A percentile compares a stretch with the other conserved stretches of the same genome.
Conservation (phyloP, 2,113 vertebrate genomes). For the Zosterops lateralis region DNA sequence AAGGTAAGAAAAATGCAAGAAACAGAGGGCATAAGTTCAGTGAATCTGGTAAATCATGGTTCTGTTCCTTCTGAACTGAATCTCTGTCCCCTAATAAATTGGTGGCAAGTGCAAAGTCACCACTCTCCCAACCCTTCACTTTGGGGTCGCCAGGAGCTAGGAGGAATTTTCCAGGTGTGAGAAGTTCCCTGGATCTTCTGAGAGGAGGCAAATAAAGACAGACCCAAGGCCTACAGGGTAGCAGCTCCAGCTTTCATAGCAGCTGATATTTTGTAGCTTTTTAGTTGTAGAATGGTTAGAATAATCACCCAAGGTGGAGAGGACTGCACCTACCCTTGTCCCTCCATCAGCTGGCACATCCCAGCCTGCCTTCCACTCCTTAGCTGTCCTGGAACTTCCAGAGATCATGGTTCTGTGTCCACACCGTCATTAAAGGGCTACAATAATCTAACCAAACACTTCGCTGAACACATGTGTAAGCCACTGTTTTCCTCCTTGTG, state of each 20-base stretch:
- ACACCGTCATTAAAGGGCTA: background rate
- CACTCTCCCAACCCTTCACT: conserved; percentile 1
- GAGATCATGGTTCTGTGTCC: background rate
- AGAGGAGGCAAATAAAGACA: background rate
- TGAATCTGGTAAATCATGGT: background rate
- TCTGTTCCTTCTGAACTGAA: background rate
- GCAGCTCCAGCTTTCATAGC: background rate
- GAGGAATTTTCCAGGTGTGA: background rate
- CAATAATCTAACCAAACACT: conserved; percentile 24
- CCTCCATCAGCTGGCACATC: background rate
- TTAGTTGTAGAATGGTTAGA: background rate
- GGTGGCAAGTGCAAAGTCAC: background rate
- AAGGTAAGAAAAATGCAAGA: background rate
- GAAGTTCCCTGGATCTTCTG: background rate
- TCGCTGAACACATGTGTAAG: background rate
- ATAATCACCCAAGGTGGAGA: background rate
- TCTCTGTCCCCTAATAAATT: background rate
- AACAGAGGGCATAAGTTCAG: background rate
- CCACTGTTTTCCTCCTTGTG: background rate
- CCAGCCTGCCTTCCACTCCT: background rate
- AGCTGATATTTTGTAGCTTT: background rate
- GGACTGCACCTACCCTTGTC: background rate
- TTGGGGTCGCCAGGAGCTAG: background rate
- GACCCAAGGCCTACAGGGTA: background rate
- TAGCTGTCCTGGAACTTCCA: conserved; percentile 2